Evolutionary conservation across 2,113 vertebrate species (phyloP), one percentile per base, ranked within the genome.

Genomic region (Seriola aureovittata): DNA sequence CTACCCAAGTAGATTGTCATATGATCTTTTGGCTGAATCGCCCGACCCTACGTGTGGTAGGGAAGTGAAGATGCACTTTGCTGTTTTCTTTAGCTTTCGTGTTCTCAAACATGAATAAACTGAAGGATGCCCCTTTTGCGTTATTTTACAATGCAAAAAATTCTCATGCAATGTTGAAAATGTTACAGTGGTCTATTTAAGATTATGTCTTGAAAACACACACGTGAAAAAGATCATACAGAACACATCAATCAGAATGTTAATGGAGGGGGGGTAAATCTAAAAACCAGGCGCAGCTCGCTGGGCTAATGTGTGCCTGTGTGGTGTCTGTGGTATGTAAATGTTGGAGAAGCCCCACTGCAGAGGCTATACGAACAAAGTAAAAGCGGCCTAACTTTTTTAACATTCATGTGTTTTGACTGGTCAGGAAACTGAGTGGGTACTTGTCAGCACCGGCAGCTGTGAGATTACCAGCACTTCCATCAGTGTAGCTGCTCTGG

Each of bases 371-470:
- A 38, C 52, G 75, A 67, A 23, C 71, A 34, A 57, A 82, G 55
- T 48, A 32, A 55, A 11, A 81, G 71, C 12, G 72, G 38, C 71
- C 19, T 71, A 16, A 59, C 16, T 32, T 62, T 34, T 81, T 57
- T 36, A 75, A 68, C 50, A 46, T 75, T 67, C 70, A 46, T 79
- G 64, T 58, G 63, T 88, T 86, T 74, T 57, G 77, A 86, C 55
- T 77, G 75, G 78, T 76, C 46, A 63, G 74, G 71, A 82, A 67
- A 79, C 67, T 14, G 69, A 82, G 78, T 69, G 67, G 67, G 57
- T 66, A 77, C 75, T 73, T 82, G 82, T 79, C 74, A 76, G 70
- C 42, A 63, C 40, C 17, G 60, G 82, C 64, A 64, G 72, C 74
- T 44, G 6, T 76, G 80, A 76, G 75, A 80, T 85, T 54, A 34